A percentile compares a stretch with the other conserved stretches of the same genome.
These are phyloP conservation scores for Agapostemon virescens DNA, from an alignment of 2,888 invertebrate species.

Conservation along the genomic window DNA sequence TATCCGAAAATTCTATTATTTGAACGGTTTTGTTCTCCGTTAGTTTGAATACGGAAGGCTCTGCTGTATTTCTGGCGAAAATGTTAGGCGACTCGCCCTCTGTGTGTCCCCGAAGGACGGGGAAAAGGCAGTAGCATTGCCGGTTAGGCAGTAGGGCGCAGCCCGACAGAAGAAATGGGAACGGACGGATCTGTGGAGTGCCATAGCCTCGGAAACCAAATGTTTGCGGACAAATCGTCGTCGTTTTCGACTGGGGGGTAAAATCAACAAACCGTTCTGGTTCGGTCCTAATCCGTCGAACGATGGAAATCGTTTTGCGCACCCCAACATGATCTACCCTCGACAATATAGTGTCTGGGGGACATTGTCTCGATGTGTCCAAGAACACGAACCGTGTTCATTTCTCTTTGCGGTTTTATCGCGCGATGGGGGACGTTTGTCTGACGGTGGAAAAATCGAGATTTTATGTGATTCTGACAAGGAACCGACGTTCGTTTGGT, in stretches of 20 bases:
- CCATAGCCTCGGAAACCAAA: slow-evolving; percentile 61
- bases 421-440: not conserved
- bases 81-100: not conserved
- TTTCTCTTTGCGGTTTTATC: slow-evolving; percentile 9
- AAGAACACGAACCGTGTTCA: slow-evolving; percentile 37
- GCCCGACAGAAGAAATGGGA: slow-evolving; percentile 59
- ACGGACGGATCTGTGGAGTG: slow-evolving; percentile 55
- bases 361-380: slow-evolving; percentile 44
- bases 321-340: slow-evolving; percentile 37
- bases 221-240: slow-evolving; percentile 69
- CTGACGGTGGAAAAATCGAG: not conserved
- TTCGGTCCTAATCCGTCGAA: slow-evolving; percentile 58
- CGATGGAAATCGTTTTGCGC: slow-evolving; percentile 60
- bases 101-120: not conserved
- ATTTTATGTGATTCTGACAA: not conserved
- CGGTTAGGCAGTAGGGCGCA: slow-evolving; percentile 15
- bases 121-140: slow-evolving; percentile 11
- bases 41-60: too few relatives aligned
- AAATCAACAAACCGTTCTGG: slow-evolving; percentile 66
- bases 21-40: too few relatives aligned
- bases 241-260: slow-evolving; percentile 60
- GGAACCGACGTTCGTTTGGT: not conserved
- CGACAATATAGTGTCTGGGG: slow-evolving; percentile 27
- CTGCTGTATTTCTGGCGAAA: not conserved
- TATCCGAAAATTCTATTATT: too few relatives aligned